Percentiles rank a stretch among this genome's conserved stretches.
These are phyloP conservation scores for Archocentrus centrarchus DNA, from an alignment of 2,113 vertebrate genomes.

Conservation along the genomic window DNA sequence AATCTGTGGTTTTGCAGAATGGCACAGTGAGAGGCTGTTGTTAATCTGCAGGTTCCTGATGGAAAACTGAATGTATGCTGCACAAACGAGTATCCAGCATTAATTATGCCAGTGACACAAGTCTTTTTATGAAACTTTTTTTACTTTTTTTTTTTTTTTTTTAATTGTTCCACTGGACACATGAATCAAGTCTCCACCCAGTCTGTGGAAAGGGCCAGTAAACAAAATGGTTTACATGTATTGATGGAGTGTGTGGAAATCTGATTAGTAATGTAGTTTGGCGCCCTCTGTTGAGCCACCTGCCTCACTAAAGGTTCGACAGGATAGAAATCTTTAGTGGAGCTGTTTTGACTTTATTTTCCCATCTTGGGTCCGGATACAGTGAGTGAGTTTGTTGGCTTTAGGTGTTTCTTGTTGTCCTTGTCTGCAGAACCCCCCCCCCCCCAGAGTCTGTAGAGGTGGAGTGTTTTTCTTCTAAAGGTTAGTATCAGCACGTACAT, in stretches of 20 bases:
- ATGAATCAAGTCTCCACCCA: constrained; percentile 5
- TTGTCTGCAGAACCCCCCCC: not conserved
- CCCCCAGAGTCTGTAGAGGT: not conserved
- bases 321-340: not conserved
- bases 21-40: not conserved
- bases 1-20: constrained; percentile 22
- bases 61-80: not conserved
- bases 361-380: not conserved
- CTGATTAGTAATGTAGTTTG: constrained; percentile 21
- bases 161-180: too few relatives aligned
- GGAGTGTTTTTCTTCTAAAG: constrained; percentile 30
- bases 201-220: constrained; percentile 10
- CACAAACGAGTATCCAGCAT: not conserved
- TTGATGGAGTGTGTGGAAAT: not conserved
- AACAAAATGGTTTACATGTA: not conserved
- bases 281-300: constrained; percentile 32
- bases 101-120: not conserved
- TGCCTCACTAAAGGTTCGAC: not conserved
- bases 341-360: not conserved
- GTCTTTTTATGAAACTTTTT: not conserved
- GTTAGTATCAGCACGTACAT: constrained; percentile 1
- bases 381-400: not conserved
- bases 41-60: not conserved
- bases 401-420: not conserved
- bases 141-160: too few relatives aligned